phyloP scores from a whole-genome alignment of 2,113 vertebrate species.

The Carollia perspicillata region DNA sequence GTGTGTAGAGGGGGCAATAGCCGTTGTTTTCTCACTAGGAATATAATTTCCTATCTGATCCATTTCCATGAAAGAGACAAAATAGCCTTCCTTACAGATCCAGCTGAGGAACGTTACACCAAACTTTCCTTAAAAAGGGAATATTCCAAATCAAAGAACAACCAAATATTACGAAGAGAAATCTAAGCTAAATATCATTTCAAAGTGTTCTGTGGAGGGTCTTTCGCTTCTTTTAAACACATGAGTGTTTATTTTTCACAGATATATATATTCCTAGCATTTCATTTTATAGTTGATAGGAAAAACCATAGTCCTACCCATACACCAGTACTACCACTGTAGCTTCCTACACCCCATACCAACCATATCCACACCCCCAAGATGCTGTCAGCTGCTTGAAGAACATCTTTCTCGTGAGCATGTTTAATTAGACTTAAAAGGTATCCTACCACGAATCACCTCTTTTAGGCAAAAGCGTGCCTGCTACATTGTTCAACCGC shows the following conservation, averaged over 20 bases:
- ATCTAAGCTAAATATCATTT: background rate
- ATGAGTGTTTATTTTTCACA: background rate
- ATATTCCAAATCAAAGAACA: conserved; percentile 25
- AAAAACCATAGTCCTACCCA: background rate
- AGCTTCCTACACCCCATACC: background rate
- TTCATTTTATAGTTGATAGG: background rate
- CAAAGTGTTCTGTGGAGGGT: background rate
- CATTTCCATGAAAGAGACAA: conserved; percentile 37
- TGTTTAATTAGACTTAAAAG: background rate
- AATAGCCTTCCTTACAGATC: background rate
- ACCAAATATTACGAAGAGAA: conserved; percentile 22
- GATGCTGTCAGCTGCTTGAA: background rate
- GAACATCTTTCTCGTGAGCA: background rate
- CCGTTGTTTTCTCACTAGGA: conserved; percentile 23
- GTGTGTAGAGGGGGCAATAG: background rate
- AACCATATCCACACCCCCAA: background rate
- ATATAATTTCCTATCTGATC: conserved; percentile 34
- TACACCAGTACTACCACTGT: background rate
- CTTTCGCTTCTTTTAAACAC: background rate
- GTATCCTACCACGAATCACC: background rate
- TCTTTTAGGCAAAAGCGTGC: background rate
- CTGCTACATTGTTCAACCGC: background rate
- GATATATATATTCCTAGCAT: background rate
- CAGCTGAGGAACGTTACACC: fast-evolving
- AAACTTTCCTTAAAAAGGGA: background rate